Conservation (phyloP, 2,113 vertebrate species). For the Daboia siamensis region DNA sequence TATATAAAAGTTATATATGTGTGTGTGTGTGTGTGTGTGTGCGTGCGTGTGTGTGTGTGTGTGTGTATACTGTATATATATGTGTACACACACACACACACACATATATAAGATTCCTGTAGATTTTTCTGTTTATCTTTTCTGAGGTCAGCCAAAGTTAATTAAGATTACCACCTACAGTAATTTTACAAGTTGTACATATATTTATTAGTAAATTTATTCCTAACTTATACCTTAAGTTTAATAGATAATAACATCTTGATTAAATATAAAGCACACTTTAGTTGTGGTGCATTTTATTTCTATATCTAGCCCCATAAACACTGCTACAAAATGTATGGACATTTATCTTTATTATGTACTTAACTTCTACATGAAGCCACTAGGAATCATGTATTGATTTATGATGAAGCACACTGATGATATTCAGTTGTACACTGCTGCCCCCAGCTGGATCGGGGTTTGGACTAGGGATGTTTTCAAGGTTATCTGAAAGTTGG, state of each 20-base stretch:
- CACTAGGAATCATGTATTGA: neutral
- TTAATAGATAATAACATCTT: neutral
- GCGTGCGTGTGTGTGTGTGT: too few relatives aligned
- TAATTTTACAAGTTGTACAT: neutral
- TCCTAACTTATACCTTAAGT: neutral
- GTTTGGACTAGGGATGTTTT: neutral
- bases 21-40: too few relatives aligned
- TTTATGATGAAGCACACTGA: neutral
- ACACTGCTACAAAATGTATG: neutral
- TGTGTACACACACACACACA: too few relatives aligned
- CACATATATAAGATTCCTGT: too few relatives aligned
- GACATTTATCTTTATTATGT: neutral
- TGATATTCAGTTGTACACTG: neutral
- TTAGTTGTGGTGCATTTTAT: neutral
- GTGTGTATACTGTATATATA: too few relatives aligned
- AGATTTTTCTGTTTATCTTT: neutral
- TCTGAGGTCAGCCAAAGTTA: neutral
- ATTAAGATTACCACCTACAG: neutral
- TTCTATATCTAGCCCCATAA: neutral
- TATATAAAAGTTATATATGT: too few relatives aligned
- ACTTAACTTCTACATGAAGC: neutral
- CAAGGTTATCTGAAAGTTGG: neutral
- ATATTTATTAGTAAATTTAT: neutral
- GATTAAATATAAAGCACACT: neutral
- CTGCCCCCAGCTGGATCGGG: neutral